These are phyloP conservation scores for Zeugodacus cucurbitae DNA, from an alignment of 1,140 invertebrate species.

Conservation along the genomic window DNA sequence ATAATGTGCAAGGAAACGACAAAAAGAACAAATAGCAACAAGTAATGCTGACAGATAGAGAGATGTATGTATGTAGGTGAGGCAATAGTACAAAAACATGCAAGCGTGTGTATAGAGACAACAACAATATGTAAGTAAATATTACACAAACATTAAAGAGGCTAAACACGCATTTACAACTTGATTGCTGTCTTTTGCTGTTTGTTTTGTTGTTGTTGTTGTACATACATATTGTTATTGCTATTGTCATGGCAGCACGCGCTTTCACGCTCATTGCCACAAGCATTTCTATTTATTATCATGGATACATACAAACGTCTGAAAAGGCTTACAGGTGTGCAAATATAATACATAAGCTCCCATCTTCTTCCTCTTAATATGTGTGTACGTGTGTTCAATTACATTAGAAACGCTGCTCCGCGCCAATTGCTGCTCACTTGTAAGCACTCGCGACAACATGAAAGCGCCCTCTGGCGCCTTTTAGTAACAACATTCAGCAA, in stretches of 20 bases:
- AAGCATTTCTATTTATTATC: neutral
- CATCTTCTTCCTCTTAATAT: too few relatives aligned
- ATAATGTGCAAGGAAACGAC: neutral
- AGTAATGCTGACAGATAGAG: neutral
- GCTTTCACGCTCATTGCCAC: neutral
- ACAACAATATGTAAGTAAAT: neutral
- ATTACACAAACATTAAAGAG: conserved; percentile 29
- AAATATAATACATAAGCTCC: neutral
- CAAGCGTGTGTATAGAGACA: neutral
- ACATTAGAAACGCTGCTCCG: neutral
- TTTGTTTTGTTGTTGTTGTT: neutral
- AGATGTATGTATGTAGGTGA: neutral
- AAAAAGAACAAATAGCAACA: neutral
- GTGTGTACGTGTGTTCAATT: neutral
- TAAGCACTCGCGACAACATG: conserved; percentile 33
- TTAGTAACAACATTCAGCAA: conserved; percentile 17
- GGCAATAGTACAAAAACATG: neutral
- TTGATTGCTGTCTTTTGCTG: neutral
- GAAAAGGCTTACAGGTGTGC: neutral
- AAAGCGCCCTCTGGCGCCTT: conserved; percentile 17
- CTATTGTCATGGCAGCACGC: neutral
- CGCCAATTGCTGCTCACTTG: neutral
- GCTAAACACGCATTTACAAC: conserved; percentile 17
- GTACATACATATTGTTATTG: neutral
- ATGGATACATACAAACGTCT: neutral